phyloP scores from a whole-genome alignment of 2,888 invertebrate genomes.

The Heliconius cydno region DNA sequence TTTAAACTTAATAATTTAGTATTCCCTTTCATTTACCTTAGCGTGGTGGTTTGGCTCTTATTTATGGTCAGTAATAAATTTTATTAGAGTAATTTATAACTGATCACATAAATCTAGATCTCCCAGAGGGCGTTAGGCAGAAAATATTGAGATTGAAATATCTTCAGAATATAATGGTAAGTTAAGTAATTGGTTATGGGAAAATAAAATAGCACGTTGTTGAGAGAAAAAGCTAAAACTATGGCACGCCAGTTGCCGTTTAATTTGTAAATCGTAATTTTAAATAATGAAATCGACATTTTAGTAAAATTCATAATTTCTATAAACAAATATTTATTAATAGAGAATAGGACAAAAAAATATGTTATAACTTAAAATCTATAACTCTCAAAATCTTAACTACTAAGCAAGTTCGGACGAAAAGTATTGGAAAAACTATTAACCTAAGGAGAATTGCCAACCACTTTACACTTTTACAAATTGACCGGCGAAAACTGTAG shows the following conservation, averaged over 20 bases:
- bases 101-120: slow-evolving; percentile 16
- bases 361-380: not conserved
- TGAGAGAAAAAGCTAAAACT: not conserved
- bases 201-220: not conserved
- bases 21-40: not conserved
- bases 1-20: too few relatives aligned
- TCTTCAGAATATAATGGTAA: slow-evolving; percentile 3
- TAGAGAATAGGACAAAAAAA: too few relatives aligned
- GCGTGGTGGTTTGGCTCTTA: slow-evolving; percentile 1
- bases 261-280: not conserved
- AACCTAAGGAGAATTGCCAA: slow-evolving; percentile 27
- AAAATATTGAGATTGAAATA: not conserved
- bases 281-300: not conserved
- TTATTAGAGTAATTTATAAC: slow-evolving; percentile 13
- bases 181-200: not conserved
- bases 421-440: slow-evolving; percentile 30
- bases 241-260: not conserved
- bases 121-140: slow-evolving; percentile 1
- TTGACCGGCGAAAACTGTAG: slow-evolving; percentile 25
- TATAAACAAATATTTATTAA: not conserved
- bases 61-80: slow-evolving; percentile 19
- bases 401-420: not conserved
- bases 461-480: slow-evolving; percentile 34
- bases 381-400: not conserved
- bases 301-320: not conserved